A percentile compares a stretch with the other conserved stretches of the same genome.
phyloP scores from a whole-genome alignment of 92 coral and sea anemone species.

The Nematostella vectensis region DNA sequence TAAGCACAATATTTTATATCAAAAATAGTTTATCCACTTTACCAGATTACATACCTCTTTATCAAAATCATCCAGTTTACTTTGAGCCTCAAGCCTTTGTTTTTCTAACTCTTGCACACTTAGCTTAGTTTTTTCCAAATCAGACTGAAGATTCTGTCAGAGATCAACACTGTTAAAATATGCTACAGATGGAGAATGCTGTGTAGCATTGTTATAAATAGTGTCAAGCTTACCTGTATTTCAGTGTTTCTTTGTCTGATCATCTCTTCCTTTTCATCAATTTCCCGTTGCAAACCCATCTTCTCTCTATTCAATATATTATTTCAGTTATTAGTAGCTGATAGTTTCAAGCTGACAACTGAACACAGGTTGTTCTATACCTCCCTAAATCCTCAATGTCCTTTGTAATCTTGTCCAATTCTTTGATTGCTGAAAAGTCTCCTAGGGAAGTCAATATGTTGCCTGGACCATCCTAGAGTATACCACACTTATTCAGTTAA shows the following conservation, averaged over 20 bases:
- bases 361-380: too few relatives aligned
- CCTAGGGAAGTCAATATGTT: slow-evolving; percentile 51
- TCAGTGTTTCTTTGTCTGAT: slow-evolving; percentile 89
- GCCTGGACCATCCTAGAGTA: slow-evolving; percentile 55
- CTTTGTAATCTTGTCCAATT: slow-evolving; percentile 88
- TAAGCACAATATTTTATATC: neutral
- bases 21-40: neutral
- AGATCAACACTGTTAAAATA: too few relatives aligned
- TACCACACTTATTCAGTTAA: too few relatives aligned
- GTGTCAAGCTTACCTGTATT: slow-evolving; percentile 96
- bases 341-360: too few relatives aligned
- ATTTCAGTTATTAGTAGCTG: too few relatives aligned
- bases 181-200: too few relatives aligned
- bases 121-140: slow-evolving; percentile 80
- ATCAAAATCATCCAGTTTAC: slow-evolving; percentile 78
- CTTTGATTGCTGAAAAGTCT: slow-evolving; percentile 76
- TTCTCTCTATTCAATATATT: too few relatives aligned
- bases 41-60: slow-evolving; percentile 72
- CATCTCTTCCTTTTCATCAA: slow-evolving; percentile 88
- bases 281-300: slow-evolving; percentile 70
- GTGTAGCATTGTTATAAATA: too few relatives aligned
- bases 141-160: slow-evolving; percentile 91
- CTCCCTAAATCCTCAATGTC: slow-evolving; percentile 95
- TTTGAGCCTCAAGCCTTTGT: slow-evolving; percentile 70
- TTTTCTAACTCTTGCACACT: slow-evolving; percentile 75